Evolutionary conservation across 1,140 invertebrate species (phyloP), one percentile per base, ranked within the genome.

Genomic region (Ruditapes philippinarum): DNA sequence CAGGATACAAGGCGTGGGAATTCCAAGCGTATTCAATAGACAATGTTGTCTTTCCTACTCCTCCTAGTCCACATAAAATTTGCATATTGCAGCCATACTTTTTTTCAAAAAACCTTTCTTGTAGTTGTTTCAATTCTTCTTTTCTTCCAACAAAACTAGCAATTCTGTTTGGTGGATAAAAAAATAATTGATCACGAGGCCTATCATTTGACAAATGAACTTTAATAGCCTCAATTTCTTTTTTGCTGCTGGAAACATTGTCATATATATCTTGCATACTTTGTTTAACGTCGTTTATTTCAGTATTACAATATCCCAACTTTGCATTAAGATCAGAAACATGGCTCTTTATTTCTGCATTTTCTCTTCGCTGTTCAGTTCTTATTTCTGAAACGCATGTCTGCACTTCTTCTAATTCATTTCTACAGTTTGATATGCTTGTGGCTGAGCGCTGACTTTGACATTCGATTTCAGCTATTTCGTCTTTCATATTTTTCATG

Each of bases 41-140:
- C 42, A 89, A 38, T 12, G 88, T 78, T 45, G 79, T 89, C 31
- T 89, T 89, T 54, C 88, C 73, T 70, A 38, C 49, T 2, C 73
- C 73, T 25, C 73, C 73, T 76, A 76, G 49, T 22, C 73, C 73
- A 76, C 73, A 76, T 11, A 68, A 33, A 3, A 68, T 28, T 68
- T 33, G 25, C 33, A 68, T 68, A 31, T 68, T n/a, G 33, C 33
- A 2, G 3, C 33, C 33, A 19, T 68, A 31, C 2, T 4, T 36
- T 68, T 19, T 36, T 9, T 33, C 4, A 11, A 33, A 4, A 57
- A 70, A 79, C 2, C 0, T 11, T 1, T 25, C 1, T 38, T 80
- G 28, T 22, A 88, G 12, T 25, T 2, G 25, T 36, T 57, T 19
- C 7, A 88, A 19, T 57, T 88, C 85, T 17, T 12, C 17, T 9